Evolutionary conservation across 2,113 vertebrate genomes (phyloP), one percentile per base, ranked within the genome.

Genomic region (Oxyruncus cristatus): DNA sequence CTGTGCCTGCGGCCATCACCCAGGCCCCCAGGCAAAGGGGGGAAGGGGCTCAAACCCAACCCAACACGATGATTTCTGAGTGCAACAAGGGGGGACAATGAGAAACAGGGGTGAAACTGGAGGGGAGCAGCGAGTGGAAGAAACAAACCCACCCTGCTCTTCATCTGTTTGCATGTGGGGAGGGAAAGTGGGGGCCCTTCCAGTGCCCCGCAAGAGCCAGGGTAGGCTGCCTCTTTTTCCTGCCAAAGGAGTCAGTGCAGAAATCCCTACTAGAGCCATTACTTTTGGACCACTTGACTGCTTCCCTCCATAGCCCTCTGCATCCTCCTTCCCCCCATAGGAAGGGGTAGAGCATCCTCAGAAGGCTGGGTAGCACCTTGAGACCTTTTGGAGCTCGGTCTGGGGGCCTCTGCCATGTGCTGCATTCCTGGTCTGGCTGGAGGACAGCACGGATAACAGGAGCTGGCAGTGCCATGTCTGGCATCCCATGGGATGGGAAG

Each of bases 361-460:
- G 71, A 35, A 74, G 50, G 42, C 56, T 68, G 56, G 8, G 28
- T 10, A 63, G 50, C 12, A 3, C 35, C 68, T 28, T 4, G 12
- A 75, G 50, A 53, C 63, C 53, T 14, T 18, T 0, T 8, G 58
- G 19, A 68, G 83, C 41, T 95, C 49, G 12, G 65, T 27, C 21
- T 63, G 46, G 56, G 89, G 88, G 39, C 50, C 62, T 32, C 37
- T 21, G 15, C 46, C 3, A 3, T 0, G 0, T 5, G 3, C 88
- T 78, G 91, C 88, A 91, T 73, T 73, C 89, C 77, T 92, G 89
- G 61, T 88, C 67, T 89, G 91, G 93, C 96, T 96, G 97, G 46
- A 87, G 81, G 55, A 58, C 39, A 56, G 86, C 52, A 68, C 20
- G 33, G 63, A 78, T 84, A 96, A 73, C 11, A 2, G 71, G 78